A percentile compares a stretch with the other conserved stretches of the same genome.
These are phyloP conservation scores for Clarias platycephalus DNA, from an alignment of 2,797 vertebrate species.

Conservation along the genomic window DNA sequence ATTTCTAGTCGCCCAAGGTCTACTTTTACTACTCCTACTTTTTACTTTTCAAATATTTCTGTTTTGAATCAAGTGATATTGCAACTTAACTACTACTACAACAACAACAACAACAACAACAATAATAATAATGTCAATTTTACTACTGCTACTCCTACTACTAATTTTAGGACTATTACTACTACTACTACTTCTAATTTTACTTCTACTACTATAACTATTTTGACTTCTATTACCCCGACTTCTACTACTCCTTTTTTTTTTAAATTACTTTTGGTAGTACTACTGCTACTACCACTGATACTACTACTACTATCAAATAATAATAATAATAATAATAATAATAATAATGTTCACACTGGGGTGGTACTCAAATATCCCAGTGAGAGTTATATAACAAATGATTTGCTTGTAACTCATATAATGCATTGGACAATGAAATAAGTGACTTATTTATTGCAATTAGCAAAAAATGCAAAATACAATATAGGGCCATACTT, in stretches of 20 bases:
- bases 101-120: neutral
- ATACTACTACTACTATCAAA: neutral
- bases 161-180: too few species aligned
- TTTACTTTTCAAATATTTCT: neutral
- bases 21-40: too few species aligned
- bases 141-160: too few species aligned
- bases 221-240: too few species aligned
- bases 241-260: too few species aligned
- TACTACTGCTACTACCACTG: too few species aligned
- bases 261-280: too few species aligned
- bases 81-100: neutral
- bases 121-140: neutral
- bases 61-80: neutral
- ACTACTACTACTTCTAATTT: too few species aligned
- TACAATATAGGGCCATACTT: neutral
- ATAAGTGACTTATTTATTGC: neutral
- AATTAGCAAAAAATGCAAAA: neutral
- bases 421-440: neutral
- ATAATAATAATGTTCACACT: neutral
- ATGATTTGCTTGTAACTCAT: neutral
- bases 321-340: neutral
- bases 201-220: too few species aligned
- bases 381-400: neutral
- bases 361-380: neutral
- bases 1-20: too few species aligned